A percentile compares a stretch with the other conserved stretches of the same genome.
phyloP scores from a whole-genome alignment of 53 echinoderm and acorn worm species.

The Stichopus horrens region DNA sequence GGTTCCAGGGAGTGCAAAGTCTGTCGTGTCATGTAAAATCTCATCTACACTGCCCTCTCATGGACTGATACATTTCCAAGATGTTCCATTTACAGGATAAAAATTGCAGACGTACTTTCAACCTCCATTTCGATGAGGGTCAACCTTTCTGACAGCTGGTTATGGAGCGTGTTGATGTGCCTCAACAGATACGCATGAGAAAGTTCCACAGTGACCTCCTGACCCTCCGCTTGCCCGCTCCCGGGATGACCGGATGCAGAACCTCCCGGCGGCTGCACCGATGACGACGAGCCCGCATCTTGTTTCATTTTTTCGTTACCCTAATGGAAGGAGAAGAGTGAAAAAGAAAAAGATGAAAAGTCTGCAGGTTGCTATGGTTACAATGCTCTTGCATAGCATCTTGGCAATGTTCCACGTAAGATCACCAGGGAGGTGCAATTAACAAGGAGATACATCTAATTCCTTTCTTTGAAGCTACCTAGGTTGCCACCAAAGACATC shows the following conservation, averaged over 20 bases:
- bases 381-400: too few relatives aligned
- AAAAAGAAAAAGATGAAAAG: not conserved
- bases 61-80: not conserved
- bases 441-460: too few relatives aligned
- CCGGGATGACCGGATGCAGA: not conserved
- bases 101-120: not conserved
- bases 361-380: too few relatives aligned
- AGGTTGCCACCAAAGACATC: too few relatives aligned
- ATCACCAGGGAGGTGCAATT: too few relatives aligned
- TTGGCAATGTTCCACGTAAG: too few relatives aligned
- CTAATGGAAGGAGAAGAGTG: not conserved
- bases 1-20: too few relatives aligned
- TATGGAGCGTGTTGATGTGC: conserved; percentile 38
- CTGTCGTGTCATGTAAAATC: too few relatives aligned
- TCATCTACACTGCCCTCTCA: too few relatives aligned
- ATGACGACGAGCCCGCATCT: not conserved
- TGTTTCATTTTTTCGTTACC: not conserved
- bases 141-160: conserved; percentile 20
- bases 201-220: conserved; percentile 5
- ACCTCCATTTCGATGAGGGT: conserved; percentile 32
- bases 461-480: too few relatives aligned
- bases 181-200: conserved; percentile 34
- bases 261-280: not conserved
- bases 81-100: not conserved
- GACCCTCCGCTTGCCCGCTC: not conserved